Evolutionary conservation across 2,888 invertebrate species (phyloP).

Genomic region (Halictus ligatus): DNA sequence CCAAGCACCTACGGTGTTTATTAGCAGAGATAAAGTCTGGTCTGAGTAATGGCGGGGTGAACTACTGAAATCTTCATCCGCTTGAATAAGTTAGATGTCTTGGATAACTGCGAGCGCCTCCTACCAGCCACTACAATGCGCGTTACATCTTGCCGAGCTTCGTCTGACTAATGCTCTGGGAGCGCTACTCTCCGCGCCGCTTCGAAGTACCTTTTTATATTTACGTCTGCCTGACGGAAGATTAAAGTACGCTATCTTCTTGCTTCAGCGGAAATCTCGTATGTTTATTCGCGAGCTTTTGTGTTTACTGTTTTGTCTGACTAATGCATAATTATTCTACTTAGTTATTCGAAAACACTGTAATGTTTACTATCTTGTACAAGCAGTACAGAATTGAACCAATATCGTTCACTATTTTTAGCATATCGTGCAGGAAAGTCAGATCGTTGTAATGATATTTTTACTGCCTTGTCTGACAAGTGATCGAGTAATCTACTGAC

Average conservation of each 20-base stretch:
- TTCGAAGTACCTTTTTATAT: neutral
- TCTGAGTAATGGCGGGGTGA: neutral
- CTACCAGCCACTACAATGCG: neutral
- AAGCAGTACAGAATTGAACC: neutral
- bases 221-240: neutral
- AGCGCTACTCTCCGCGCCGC: neutral
- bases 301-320: neutral
- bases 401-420: neutral
- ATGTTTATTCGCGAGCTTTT: neutral
- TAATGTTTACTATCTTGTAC: neutral
- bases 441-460: no score
- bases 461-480: no score
- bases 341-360: neutral
- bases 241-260: neutral
- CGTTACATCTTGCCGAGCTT: neutral
- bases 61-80: constrained; percentile 4
- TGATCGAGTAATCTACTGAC: no score
- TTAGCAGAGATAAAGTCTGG: neutral
- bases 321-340: neutral
- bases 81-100: constrained; percentile 2
- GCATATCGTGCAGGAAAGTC: neutral
- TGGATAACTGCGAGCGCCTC: neutral
- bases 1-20: neutral
- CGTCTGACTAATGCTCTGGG: neutral
- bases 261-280: neutral